Base-by-base conservation (phyloP, 2,113 vertebrate genomes). In the Anseranas semipalmata region DNA sequence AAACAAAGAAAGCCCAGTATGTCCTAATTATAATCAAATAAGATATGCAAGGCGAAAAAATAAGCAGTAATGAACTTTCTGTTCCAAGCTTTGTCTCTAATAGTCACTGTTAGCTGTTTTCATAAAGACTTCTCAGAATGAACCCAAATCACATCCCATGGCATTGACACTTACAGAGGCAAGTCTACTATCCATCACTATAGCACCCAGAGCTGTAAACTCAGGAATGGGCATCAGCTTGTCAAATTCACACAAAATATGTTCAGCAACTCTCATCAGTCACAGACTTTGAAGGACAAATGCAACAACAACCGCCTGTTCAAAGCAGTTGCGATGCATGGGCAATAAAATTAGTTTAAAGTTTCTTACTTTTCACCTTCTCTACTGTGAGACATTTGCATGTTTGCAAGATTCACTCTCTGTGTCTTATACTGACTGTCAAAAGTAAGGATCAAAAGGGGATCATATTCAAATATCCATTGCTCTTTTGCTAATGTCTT, bases 231-330 rank as follows among this genome's bases (percentile, higher is more conserved):
- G 46, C 74, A 89, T 92, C 52, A 55, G 60, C 56, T 90, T 97
- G 89, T 94, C 96, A 96, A 71, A 76, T 60, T 74, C 53, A 94
- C 82, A 87, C 30, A 92, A 94, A 91, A 94, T 95, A 93, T 75
- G 33, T 74, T 53, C 84, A 84, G 33, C 55, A 60, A 52, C 7
- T 59, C 63, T 77, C 90, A 92, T 95, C 81, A 74, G 70, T 96
- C 88, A 96, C 55, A 78, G 48, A 7, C 19, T 86, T 46, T 81
- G 89, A 96, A 93, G n/a, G 93, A 85, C 48, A 87, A 96, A 72
- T 58, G 17, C 33, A 79, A 76, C 19, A 89, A 77, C 39, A 50
- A 6, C 46, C 9, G 6, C 22, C 73, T 71, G 66, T 65, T 71
- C 59, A 86, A 92, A 87, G 71, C 8, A 74, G 30, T 32, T 94